phyloP scores from a whole-genome alignment of 2,797 vertebrate species.

The Allobates femoralis region DNA sequence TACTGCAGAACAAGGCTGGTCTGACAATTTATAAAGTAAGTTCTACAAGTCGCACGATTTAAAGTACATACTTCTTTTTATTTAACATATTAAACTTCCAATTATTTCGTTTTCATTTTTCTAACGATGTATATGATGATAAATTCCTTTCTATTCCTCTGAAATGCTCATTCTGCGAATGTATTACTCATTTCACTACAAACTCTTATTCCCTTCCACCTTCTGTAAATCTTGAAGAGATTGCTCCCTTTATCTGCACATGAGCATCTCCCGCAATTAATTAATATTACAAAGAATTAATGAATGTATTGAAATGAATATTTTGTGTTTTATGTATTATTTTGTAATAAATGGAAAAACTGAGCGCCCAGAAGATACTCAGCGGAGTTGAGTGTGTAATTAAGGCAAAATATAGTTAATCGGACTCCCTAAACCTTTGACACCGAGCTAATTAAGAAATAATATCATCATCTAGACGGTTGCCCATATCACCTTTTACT shows the following conservation, averaged over 20 bases:
- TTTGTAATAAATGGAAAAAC: background rate
- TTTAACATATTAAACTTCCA: background rate
- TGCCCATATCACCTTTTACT: conserved; percentile 44
- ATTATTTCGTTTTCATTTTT: background rate
- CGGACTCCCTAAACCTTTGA: conserved; percentile 40
- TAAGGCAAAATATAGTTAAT: conserved; percentile 29
- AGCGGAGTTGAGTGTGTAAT: background rate
- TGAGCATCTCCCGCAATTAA: conserved; percentile 22
- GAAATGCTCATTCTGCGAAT: background rate
- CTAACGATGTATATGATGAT: background rate
- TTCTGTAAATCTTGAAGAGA: background rate
- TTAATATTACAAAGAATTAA: background rate
- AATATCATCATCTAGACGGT: conserved; percentile 55
- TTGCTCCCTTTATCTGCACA: conserved; percentile 25
- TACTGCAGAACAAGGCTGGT: background rate
- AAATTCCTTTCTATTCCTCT: background rate
- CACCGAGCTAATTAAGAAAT: conserved; percentile 64
- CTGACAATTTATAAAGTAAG: background rate
- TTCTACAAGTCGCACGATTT: background rate
- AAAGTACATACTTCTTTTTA: too few species aligned
- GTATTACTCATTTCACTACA: background rate
- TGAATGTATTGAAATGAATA: background rate
- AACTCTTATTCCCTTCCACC: background rate
- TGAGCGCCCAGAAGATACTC: background rate
- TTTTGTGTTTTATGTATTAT: background rate